Evolutionary conservation across 1,140 invertebrate genomes (phyloP).

Genomic region (Diprion similis): DNA sequence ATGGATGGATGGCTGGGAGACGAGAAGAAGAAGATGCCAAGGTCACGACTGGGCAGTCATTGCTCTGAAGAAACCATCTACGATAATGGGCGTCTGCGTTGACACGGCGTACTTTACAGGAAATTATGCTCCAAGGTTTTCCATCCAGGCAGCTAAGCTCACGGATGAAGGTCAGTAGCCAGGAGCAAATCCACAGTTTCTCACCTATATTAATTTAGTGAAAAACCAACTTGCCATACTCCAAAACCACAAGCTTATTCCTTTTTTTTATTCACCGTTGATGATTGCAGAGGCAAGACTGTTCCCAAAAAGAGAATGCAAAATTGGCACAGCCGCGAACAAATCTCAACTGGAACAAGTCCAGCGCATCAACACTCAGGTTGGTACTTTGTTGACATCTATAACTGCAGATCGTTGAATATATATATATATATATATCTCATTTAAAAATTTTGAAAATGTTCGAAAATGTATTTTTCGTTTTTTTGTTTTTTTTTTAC

Average conservation of each 20-base stretch:
- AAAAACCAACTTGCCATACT: constrained; percentile 6
- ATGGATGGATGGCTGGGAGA: constrained; percentile 80
- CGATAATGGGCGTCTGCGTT: constrained; percentile 67
- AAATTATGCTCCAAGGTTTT: constrained; percentile 71
- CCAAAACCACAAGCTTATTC: too few species aligned
- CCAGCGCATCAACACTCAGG: constrained; percentile 59
- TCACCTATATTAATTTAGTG: not conserved
- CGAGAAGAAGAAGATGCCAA: constrained; percentile 66
- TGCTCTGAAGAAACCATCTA: constrained; percentile 64
- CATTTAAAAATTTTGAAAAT: too few species aligned
- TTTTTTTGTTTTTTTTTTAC: too few species aligned
- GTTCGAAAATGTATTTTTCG: too few species aligned
- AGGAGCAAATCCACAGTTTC: not conserved
- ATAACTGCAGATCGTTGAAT: too few species aligned
- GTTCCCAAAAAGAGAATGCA: constrained; percentile 57
- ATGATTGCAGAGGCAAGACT: constrained; percentile 59
- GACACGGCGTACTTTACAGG: constrained; percentile 75
- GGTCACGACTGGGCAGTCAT: constrained; percentile 75
- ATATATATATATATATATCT: too few species aligned
- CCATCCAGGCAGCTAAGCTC: constrained; percentile 68
- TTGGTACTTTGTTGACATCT: constrained; percentile 22
- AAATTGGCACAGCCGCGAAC: constrained; percentile 63
- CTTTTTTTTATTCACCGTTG: constrained; percentile 15
- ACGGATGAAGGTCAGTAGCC: constrained; percentile 55
- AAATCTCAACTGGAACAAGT: constrained; percentile 59